phyloP scores from a whole-genome alignment of 2,888 invertebrate genomes.

The Hipparchia semele region DNA sequence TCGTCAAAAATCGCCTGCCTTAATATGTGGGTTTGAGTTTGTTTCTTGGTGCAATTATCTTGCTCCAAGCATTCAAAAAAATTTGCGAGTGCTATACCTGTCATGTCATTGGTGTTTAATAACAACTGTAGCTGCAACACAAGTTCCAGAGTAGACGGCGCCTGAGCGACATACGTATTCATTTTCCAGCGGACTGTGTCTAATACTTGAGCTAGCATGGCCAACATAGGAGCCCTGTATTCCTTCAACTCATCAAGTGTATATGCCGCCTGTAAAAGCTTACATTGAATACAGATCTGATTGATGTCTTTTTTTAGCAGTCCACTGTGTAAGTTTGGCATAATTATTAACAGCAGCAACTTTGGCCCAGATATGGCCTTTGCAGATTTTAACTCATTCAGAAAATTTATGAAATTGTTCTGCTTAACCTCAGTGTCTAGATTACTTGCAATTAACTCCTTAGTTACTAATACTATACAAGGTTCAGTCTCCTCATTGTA shows the following conservation, averaged over 20 bases:
- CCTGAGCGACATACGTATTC: constrained; percentile 52
- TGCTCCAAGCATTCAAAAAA: too few relatives aligned
- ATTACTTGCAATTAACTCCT: constrained; percentile 50
- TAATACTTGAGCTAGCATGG: constrained; percentile 69
- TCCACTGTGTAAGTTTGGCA: constrained; percentile 67
- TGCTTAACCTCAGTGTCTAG: constrained; percentile 54
- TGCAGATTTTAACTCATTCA: constrained; percentile 56
- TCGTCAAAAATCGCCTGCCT: too few relatives aligned
- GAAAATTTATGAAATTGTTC: constrained; percentile 60
- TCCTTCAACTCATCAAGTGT: constrained; percentile 55
- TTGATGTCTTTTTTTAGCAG: constrained; percentile 54
- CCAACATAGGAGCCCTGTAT: constrained; percentile 69
- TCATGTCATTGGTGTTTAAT: constrained; percentile 54
- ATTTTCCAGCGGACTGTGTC: constrained; percentile 67
- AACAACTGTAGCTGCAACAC: constrained; percentile 59
- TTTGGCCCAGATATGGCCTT: constrained; percentile 57
- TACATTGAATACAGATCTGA: constrained; percentile 56
- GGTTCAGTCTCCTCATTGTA: constrained; percentile 65
- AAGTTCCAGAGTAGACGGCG: constrained; percentile 57
- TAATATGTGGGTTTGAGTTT: too few relatives aligned
- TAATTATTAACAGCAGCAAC: constrained; percentile 63
- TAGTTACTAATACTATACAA: constrained; percentile 56
- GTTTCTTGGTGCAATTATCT: too few relatives aligned
- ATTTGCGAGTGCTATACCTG: constrained; percentile 1
- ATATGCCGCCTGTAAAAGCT: constrained; percentile 56